phyloP scores from a whole-genome alignment of 2,888 invertebrate species.

The Leucoptera coffeella region DNA sequence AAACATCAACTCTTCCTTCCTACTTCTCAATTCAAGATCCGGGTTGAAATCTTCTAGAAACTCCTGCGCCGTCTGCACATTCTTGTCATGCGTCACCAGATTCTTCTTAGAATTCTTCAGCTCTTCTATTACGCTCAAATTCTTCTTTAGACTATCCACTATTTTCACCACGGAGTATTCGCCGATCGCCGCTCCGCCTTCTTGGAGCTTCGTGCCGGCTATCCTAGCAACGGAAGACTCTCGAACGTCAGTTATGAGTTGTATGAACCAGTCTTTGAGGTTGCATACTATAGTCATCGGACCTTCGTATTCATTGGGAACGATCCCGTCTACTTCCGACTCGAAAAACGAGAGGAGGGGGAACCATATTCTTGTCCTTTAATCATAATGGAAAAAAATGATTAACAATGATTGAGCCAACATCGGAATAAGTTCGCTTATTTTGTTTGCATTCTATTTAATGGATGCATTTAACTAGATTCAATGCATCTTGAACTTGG shows the following conservation, averaged over 20 bases:
- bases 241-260: slow-evolving; percentile 23
- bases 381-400: no score
- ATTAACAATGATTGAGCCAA: no score
- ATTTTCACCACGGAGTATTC: slow-evolving; percentile 41
- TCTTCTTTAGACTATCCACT: slow-evolving; percentile 40
- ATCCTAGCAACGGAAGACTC: slow-evolving; percentile 32
- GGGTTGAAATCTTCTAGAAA: slow-evolving; percentile 29
- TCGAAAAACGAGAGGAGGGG: slow-evolving; percentile 96
- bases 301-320: slow-evolving; percentile 82
- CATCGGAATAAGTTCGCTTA: no score
- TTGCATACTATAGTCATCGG: slow-evolving; percentile 29
- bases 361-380: slow-evolving; percentile 95
- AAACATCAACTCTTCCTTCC: no score
- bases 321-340: slow-evolving; percentile 84
- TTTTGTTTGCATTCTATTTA: no score
- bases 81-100: slow-evolving; percentile 31
- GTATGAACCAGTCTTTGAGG: slow-evolving; percentile 21
- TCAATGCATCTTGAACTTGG: no score
- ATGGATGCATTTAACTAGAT: no score
- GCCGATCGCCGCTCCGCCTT: slow-evolving; percentile 44
- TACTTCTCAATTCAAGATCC: slow-evolving; percentile 19
- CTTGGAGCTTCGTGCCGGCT: slow-evolving; percentile 37
- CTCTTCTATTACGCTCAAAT: slow-evolving; percentile 37
- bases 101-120: slow-evolving; percentile 29
- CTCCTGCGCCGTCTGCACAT: slow-evolving; percentile 35